Conservation (phyloP, 1,140 invertebrate species). For the Popillia japonica region DNA sequence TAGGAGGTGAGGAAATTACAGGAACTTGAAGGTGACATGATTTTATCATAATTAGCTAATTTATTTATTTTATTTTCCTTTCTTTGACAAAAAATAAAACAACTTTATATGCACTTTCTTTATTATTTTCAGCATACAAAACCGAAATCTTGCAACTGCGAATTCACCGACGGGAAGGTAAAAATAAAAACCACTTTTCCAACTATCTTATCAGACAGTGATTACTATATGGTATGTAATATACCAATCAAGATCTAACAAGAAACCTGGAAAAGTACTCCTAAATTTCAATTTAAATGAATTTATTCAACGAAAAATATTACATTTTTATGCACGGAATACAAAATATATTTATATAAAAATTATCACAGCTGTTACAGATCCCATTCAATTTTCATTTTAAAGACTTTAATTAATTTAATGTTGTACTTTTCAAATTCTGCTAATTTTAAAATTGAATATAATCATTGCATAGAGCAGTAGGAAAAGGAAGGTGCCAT, state of each 20-base stretch:
- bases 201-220: conserved; percentile 50
- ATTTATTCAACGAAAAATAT: conserved; percentile 54
- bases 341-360: conserved; percentile 42
- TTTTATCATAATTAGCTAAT: conserved; percentile 9
- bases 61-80: conserved; percentile 20
- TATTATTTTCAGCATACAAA: conserved; percentile 32
- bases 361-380: conserved; percentile 45
- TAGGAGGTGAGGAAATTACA: conserved; percentile 22
- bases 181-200: conserved; percentile 58
- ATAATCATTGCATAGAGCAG: conserved; percentile 45
- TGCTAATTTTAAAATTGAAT: conserved; percentile 42
- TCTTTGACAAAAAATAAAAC: conserved; percentile 36
- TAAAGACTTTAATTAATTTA: conserved; percentile 22
- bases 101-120: conserved; percentile 37
- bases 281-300: conserved; percentile 48
- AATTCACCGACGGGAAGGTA: conserved; percentile 46
- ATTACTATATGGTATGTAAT: conserved; percentile 18
- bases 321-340: conserved; percentile 41
- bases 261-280: conserved; percentile 53
- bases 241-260: conserved; percentile 49
- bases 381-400: conserved; percentile 3
- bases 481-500: conserved; percentile 51
- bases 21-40: conserved; percentile 17
- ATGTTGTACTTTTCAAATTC: conserved; percentile 47
- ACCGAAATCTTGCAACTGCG: conserved; percentile 17